Conservation (phyloP, 2,888 invertebrate genomes). For the Leptinotarsa juncta region DNA sequence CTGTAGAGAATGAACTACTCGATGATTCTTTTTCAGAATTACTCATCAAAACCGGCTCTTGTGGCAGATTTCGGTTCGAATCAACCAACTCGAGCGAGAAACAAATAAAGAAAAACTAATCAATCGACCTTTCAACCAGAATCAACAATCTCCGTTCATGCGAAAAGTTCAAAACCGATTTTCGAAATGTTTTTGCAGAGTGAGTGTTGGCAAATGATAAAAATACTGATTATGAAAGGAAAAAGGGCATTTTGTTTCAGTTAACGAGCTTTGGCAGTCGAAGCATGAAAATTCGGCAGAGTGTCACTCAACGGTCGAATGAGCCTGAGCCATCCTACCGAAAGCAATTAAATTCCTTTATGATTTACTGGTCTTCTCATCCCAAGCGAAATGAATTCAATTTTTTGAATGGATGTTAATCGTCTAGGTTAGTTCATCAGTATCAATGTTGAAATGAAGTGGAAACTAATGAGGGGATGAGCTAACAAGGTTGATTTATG, state of each 20-base stretch:
- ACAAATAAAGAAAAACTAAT: background rate
- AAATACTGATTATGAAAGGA: slow-evolving; percentile 25
- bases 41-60: background rate
- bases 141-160: slow-evolving; percentile 9
- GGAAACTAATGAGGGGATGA: too few species aligned
- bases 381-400: slow-evolving; percentile 11
- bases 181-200: slow-evolving; percentile 1
- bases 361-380: slow-evolving; percentile 35
- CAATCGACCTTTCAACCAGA: background rate
- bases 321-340: slow-evolving; percentile 49
- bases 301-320: slow-evolving; percentile 48
- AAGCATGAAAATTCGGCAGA: slow-evolving; percentile 51
- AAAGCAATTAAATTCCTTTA: slow-evolving; percentile 40
- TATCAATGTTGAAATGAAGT: too few species aligned
- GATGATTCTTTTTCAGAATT: background rate
- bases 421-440: too few species aligned
- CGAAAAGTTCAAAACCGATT: background rate
- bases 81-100: background rate
- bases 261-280: slow-evolving; percentile 45
- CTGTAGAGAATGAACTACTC: too few species aligned
- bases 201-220: slow-evolving; percentile 27
- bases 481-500: too few species aligned
- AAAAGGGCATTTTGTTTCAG: slow-evolving; percentile 23
- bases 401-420: background rate
- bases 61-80: background rate